Evolutionary conservation across 2,888 invertebrate species (phyloP).

Genomic region (Entomobrya multifasciata): DNA sequence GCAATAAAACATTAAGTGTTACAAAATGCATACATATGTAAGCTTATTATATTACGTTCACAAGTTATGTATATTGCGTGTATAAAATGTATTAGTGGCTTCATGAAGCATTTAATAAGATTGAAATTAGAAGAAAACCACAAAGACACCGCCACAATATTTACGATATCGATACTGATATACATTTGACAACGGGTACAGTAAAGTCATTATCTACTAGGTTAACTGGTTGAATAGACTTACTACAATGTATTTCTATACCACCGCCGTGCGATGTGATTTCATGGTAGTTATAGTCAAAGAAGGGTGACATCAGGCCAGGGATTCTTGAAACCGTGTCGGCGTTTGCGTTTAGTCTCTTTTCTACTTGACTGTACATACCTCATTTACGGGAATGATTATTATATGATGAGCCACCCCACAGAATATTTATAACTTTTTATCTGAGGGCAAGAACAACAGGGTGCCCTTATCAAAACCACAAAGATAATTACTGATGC

Average conservation of each 20-base stretch:
- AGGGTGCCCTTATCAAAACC: slow-evolving; percentile 31
- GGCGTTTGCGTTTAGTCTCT: slow-evolving; percentile 10
- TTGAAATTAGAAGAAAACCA: slow-evolving; percentile 6
- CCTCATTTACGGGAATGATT: slow-evolving; percentile 4
- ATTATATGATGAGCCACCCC: slow-evolving; percentile 26
- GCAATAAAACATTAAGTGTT: too few relatives aligned
- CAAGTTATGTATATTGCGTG: too few relatives aligned
- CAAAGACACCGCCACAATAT: slow-evolving; percentile 10
- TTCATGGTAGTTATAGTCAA: too few relatives aligned
- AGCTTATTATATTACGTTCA: too few relatives aligned
- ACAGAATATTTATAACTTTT: slow-evolving; percentile 10
- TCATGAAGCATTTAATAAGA: slow-evolving; percentile 23
- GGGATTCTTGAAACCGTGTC: slow-evolving; percentile 21
- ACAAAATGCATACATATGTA: too few relatives aligned
- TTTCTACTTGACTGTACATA: slow-evolving; percentile 27
- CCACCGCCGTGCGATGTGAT: too few relatives aligned
- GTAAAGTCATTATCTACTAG: slow-evolving; percentile 30
- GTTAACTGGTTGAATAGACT: not conserved
- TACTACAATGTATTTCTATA: not conserved
- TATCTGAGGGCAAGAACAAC: not conserved
- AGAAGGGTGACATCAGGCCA: slow-evolving; percentile 33
- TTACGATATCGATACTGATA: slow-evolving; percentile 29
- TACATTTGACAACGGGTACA: slow-evolving; percentile 8
- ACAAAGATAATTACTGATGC: slow-evolving; percentile 22
- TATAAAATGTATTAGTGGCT: too few relatives aligned